phyloP scores from a whole-genome alignment of 2,888 invertebrate species.

The Melipona beecheii region DNA sequence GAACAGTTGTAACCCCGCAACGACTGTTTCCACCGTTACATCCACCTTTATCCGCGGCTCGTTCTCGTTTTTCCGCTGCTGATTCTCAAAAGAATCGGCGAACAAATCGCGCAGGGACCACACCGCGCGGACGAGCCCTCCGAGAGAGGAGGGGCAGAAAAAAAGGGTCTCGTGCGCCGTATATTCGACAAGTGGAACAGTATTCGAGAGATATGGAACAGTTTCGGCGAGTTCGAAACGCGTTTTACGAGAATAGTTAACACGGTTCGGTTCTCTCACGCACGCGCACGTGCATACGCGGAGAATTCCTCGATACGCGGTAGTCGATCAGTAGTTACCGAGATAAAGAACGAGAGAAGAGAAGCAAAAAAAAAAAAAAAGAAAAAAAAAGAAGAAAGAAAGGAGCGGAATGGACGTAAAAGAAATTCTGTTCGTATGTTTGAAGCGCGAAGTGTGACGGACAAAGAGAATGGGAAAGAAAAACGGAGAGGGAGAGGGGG shows the following conservation, averaged over 20 bases:
- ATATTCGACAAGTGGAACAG: constrained; percentile 1
- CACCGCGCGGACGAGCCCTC: not conserved
- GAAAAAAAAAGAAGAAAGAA: not conserved
- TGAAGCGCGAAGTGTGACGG: not conserved
- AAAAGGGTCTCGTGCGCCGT: not conserved
- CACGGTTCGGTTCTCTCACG: not conserved
- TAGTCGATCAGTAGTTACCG: constrained; percentile 22
- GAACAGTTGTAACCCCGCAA: constrained; percentile 45
- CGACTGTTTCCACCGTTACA: constrained; percentile 40
- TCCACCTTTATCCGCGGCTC: constrained; percentile 34
- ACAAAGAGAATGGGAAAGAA: not conserved
- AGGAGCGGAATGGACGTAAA: constrained; percentile 4
- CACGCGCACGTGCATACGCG: constrained; percentile 1
- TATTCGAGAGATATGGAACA: not conserved
- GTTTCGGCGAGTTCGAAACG: not conserved
- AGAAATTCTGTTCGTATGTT: constrained; percentile 32
- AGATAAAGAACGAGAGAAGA: not conserved
- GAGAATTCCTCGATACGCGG: constrained; percentile 18
- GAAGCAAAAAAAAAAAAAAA: not conserved
- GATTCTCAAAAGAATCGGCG: constrained; percentile 26
- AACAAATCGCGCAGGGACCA: not conserved
- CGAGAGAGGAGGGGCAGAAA: fast-evolving
- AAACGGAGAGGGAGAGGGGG: too few species aligned
- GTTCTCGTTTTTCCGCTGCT: constrained; percentile 18
- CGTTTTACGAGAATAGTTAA: constrained; percentile 4